These are phyloP conservation scores for Calycopis cecrops DNA, from an alignment of 1,140 invertebrate species.

Conservation along the genomic window DNA sequence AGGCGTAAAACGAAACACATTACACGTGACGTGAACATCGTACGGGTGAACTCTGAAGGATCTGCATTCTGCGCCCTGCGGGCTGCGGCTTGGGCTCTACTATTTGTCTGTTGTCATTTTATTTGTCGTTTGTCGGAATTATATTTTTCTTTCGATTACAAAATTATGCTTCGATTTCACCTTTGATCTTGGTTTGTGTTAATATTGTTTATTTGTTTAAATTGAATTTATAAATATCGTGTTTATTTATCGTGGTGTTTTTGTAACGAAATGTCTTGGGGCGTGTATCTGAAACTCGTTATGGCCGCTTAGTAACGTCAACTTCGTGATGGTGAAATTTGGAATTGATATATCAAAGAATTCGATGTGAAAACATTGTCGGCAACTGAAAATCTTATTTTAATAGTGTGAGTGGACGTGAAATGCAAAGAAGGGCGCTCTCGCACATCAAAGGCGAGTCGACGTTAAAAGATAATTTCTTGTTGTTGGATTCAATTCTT, in stretches of 20 bases:
- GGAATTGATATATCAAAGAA: constrained; percentile 39
- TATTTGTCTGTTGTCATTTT: constrained; percentile 19
- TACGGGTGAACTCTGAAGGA: constrained; percentile 1
- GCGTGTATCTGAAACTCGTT: constrained; percentile 54
- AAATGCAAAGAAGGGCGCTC: constrained; percentile 68
- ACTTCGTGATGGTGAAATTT: constrained; percentile 55
- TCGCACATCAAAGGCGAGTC: constrained; percentile 66
- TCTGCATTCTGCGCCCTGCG: background rate
- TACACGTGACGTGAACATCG: constrained; percentile 13
- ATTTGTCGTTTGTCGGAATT: constrained; percentile 19
- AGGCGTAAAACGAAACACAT: background rate
- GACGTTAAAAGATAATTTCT: constrained; percentile 38
- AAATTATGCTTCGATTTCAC: constrained; percentile 18
- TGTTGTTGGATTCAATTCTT: constrained; percentile 33
- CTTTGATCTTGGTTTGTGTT: constrained; percentile 20
- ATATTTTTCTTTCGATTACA: constrained; percentile 11
- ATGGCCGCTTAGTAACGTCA: constrained; percentile 59
- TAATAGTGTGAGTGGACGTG: constrained; percentile 49
- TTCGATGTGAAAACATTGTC: constrained; percentile 41
- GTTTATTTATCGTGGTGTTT: constrained; percentile 11
- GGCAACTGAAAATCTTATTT: constrained; percentile 38
- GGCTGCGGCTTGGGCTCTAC: constrained; percentile 10
- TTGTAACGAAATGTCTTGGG: constrained; percentile 42
- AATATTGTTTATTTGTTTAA: constrained; percentile 24
- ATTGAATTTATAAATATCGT: constrained; percentile 6